Conservation (phyloP, 2,797 vertebrate genomes). For the Coendou prehensilis region DNA sequence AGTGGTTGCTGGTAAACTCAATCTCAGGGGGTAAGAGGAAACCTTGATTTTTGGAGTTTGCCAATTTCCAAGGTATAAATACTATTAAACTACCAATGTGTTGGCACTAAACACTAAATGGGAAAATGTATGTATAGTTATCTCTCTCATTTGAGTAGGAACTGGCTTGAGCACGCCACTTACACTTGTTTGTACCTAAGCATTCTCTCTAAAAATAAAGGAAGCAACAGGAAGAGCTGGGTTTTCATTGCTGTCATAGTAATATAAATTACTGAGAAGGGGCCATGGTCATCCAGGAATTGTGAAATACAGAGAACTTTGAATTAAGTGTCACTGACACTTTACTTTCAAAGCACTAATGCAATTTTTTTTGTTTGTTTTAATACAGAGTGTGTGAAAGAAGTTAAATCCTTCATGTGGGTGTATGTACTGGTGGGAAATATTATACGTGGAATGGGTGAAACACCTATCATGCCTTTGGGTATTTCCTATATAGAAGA, state of each 20-base stretch:
- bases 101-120: not conserved
- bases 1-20: slow-evolving; percentile 11
- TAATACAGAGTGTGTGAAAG: slow-evolving; percentile 91
- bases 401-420: slow-evolving; percentile 94
- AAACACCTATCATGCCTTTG: slow-evolving; percentile 95
- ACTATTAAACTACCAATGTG: not conserved
- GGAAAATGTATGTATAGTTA: not conserved
- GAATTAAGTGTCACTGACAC: not conserved
- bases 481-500: slow-evolving; percentile 98
- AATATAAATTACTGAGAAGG: not conserved
- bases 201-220: not conserved
- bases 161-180: not conserved
- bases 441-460: slow-evolving; percentile 95
- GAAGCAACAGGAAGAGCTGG: not conserved
- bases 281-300: not conserved
- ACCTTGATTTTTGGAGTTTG: not conserved
- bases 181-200: not conserved
- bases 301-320: not conserved
- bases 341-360: slow-evolving; percentile 18
- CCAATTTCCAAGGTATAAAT: slow-evolving; percentile 13
- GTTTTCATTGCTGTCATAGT: not conserved
- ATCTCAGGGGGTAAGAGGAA: not conserved
- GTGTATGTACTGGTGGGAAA: slow-evolving; percentile 96
- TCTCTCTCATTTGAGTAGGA: not conserved
- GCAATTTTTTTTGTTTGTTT: slow-evolving; percentile 26